These are phyloP conservation scores for Geodia barretti DNA, from an alignment of 37 sponge, comb jelly and placozoan species.

Conservation along the genomic window DNA sequence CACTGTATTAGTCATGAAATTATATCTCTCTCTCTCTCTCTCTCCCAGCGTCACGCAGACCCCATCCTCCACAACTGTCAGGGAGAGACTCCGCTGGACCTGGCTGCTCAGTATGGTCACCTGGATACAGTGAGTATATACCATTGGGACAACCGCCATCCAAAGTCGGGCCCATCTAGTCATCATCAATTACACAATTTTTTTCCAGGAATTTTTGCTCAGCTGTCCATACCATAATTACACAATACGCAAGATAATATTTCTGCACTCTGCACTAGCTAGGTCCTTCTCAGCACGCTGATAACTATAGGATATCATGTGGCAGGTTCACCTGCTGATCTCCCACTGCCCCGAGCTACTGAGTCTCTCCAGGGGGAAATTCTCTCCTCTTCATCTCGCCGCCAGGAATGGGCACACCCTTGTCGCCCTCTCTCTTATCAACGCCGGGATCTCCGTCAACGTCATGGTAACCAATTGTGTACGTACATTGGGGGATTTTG, in stretches of 20 bases:
- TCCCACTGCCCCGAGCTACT: conserved; percentile 63
- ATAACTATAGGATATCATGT: too few species aligned
- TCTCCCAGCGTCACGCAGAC: conserved; percentile 50
- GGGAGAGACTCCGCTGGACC: conserved; percentile 69
- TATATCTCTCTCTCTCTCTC: neutral
- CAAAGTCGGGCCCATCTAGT: too few species aligned
- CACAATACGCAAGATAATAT: too few species aligned
- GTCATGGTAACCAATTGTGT: conserved; percentile 43
- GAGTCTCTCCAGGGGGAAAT: conserved; percentile 8
- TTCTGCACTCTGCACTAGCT: too few species aligned
- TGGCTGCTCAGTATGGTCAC: conserved; percentile 77
- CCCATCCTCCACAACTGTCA: conserved; percentile 49
- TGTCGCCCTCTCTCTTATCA: conserved; percentile 73
- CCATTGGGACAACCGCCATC: too few species aligned
- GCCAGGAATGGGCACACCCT: conserved; percentile 81
- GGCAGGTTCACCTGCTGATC: conserved; percentile 47
- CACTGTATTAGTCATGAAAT: too few species aligned
- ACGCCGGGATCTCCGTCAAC: conserved; percentile 66
- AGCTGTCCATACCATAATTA: too few species aligned
- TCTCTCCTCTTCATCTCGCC: conserved; percentile 80
- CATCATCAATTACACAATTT: too few species aligned
- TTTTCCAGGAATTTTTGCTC: too few species aligned
- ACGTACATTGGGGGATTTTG: too few species aligned
- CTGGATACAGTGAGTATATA: conserved; percentile 59
- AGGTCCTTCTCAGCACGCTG: too few species aligned